Evolutionary conservation across 2,888 invertebrate species (phyloP), one percentile per base, ranked within the genome.

Genomic region (Drosophila leonis): DNA sequence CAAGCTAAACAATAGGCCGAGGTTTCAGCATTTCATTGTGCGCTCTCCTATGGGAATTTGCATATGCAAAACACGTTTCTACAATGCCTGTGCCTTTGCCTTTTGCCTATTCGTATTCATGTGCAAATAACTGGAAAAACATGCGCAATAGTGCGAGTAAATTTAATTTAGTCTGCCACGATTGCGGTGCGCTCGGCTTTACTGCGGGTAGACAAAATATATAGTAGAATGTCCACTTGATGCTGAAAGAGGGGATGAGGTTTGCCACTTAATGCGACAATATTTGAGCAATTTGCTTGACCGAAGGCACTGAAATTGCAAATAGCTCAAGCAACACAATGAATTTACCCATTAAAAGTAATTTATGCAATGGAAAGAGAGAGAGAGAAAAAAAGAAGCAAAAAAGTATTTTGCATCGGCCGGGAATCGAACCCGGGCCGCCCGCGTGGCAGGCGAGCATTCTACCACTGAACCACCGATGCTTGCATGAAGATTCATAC

Each of bases 391-490:
- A 9, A 18, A 3, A 37, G 27, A 39, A 5, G 37, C 18, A 51
- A 67, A 74, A 72, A 60, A 0, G 0, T 2, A 9, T 0, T 12
- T 29, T 86, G 86, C 86, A 86, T 86, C 87, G 90, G 88, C 90
- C 87, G 90, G 87, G 90, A 87, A 90, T 90, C 87, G 90, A 87
- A 90, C 90, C 87, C 87, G 87, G 90, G 87, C 87, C 87, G 87
- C 87, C 87, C 87, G 87, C 87, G 87, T 87, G 87, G 87, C 90
- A 90, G 87, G 87, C 87, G 90, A 90, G 90, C 90, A 87, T 87
- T 87, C 87, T 90, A 87, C 87, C 87, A 87, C 87, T 87, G 66
- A 66, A 66, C 66, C 66, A 66, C 66, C 86, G 84, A 85, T 80
- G 83, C 82, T 69, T 71, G 35, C 63, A 60, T 0, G 4, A 2